Percentiles rank a stretch among this genome's conserved stretches.
Evolutionary conservation across 2,113 vertebrate species (phyloP).

Genomic region (Gulo gulo): DNA sequence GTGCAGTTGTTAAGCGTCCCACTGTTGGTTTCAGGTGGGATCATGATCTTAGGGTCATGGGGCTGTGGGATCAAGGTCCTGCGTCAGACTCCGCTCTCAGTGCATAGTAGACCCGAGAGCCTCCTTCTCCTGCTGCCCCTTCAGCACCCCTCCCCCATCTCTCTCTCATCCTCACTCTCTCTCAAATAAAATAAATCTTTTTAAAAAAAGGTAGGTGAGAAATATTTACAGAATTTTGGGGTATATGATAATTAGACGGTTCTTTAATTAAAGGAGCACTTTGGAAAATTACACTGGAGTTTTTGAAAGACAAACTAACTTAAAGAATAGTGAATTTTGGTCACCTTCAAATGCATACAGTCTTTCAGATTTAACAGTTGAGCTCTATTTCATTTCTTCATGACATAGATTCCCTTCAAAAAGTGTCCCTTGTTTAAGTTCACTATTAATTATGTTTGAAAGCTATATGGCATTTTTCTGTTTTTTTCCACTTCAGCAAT

Average conservation of each 20-base stretch:
- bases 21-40: not conserved
- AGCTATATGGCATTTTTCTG: not conserved
- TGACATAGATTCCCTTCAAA: not conserved
- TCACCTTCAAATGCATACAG: not conserved
- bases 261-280: not conserved
- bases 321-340: not conserved
- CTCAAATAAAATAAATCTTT: not conserved
- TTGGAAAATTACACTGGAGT: not conserved
- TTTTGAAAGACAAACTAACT: not conserved
- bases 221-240: not conserved
- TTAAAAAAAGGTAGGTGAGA: not conserved
- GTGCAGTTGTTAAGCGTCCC: not conserved
- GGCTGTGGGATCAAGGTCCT: too few relatives aligned
- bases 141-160: fast-evolving
- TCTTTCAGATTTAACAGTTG: not conserved
- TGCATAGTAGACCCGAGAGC: not conserved
- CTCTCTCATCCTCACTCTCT: not conserved
- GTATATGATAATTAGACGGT: not conserved
- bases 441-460: not conserved
- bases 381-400: not conserved
- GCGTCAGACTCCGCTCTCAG: not conserved
- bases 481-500: not conserved
- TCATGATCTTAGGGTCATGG: not conserved
- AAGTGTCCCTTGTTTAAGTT: not conserved
- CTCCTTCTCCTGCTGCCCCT: not conserved